A percentile compares a stretch with the other conserved stretches of the same genome.
phyloP scores from a whole-genome alignment of 2,113 vertebrate genomes.

The Poeciliopsis prolifica region DNA sequence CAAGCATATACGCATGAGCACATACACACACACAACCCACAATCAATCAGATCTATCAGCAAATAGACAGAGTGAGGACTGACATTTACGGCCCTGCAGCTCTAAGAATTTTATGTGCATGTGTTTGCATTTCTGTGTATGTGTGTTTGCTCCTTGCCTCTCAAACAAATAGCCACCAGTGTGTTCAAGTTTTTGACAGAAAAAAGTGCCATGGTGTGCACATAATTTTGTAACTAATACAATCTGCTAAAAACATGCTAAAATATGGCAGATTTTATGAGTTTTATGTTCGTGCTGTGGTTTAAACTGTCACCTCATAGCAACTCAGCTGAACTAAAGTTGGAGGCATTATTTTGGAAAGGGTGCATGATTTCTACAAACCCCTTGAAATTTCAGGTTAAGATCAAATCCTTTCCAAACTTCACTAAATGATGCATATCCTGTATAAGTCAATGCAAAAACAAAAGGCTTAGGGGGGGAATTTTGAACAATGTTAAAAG shows the following conservation, averaged over 20 bases:
- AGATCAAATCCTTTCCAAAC: too few species aligned
- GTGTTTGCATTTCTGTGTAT: neutral
- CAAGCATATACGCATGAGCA: slow-evolving; percentile 1
- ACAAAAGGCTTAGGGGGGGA: too few species aligned
- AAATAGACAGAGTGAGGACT: slow-evolving; percentile 60
- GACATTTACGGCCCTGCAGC: slow-evolving; percentile 66
- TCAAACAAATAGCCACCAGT: slow-evolving; percentile 4
- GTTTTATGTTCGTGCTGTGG: too few species aligned
- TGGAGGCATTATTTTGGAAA: too few species aligned
- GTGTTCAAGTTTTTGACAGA: neutral
- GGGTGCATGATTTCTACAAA: too few species aligned
- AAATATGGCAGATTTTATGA: neutral
- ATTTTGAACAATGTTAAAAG: too few species aligned
- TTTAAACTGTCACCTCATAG: too few species aligned
- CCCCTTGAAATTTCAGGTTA: too few species aligned
- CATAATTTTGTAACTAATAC: neutral
- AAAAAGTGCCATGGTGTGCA: neutral
- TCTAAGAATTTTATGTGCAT: slow-evolving; percentile 28
- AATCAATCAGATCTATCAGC: slow-evolving; percentile 69
- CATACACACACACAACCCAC: slow-evolving; percentile 5
- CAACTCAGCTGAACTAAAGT: too few species aligned
- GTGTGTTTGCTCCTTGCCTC: neutral
- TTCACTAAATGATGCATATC: too few species aligned
- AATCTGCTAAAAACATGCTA: neutral
- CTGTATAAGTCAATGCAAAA: too few species aligned